Conservation (phyloP, 2,888 invertebrate species). For the Stenichneumon culpator region DNA sequence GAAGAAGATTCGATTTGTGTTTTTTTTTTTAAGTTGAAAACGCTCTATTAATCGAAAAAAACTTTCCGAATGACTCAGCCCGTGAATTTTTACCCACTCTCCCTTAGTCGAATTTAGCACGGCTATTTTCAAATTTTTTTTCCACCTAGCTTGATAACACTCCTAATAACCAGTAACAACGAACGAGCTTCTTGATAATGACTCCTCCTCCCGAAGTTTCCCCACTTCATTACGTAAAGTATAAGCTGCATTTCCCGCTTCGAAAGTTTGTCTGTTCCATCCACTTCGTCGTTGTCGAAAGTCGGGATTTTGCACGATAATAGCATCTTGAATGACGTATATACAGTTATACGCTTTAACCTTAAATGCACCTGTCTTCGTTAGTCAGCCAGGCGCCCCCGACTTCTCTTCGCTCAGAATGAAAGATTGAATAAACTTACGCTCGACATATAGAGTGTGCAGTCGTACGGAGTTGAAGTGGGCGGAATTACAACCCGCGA, state of each 20-base stretch:
- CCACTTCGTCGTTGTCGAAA: neutral
- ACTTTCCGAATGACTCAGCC: too few species aligned
- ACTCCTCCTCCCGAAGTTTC: neutral
- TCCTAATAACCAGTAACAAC: neutral
- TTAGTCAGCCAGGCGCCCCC: slow-evolving; percentile 64
- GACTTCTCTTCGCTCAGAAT: slow-evolving; percentile 45
- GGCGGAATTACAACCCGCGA: neutral
- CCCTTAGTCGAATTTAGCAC: too few species aligned
- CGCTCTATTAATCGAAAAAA: too few species aligned
- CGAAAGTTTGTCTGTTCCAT: neutral
- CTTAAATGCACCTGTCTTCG: slow-evolving; percentile 72
- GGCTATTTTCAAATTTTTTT: neutral
- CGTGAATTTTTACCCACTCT: too few species aligned
- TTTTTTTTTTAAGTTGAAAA: too few species aligned
- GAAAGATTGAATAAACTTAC: slow-evolving; percentile 71
- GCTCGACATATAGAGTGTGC: neutral
- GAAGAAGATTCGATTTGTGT: too few species aligned
- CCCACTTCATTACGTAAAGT: neutral
- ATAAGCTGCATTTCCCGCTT: slow-evolving; percentile 1
- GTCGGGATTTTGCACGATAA: slow-evolving; percentile 5
- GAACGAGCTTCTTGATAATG: neutral
- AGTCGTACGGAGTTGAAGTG: slow-evolving; percentile 8
- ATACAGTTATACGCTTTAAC: slow-evolving; percentile 54
- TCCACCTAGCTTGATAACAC: neutral
- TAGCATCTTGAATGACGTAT: slow-evolving; percentile 4